Percentiles rank a stretch among this genome's conserved stretches.
These are phyloP conservation scores for Pandemis cinnamomeana DNA, from an alignment of 2,888 invertebrate species.

Conservation along the genomic window DNA sequence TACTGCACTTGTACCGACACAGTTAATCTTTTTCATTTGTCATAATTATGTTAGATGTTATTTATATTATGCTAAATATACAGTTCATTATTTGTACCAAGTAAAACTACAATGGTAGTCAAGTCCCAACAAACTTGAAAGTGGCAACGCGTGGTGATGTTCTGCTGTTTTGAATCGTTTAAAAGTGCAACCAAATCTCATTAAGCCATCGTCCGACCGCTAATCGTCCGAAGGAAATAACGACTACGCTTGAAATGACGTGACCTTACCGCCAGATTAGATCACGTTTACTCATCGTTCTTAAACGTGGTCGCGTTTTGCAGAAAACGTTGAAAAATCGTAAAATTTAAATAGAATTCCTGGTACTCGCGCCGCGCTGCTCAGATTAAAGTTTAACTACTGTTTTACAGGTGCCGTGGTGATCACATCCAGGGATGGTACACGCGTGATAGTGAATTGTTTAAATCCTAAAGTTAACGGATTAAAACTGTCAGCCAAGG, in stretches of 20 bases:
- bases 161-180: not conserved
- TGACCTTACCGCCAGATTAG: conserved; percentile 12
- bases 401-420: conserved; percentile 2
- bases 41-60: too few relatives aligned
- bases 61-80: too few relatives aligned
- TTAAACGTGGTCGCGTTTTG: not conserved
- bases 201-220: conserved; percentile 3
- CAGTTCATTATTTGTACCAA: too few relatives aligned
- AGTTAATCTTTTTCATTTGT: too few relatives aligned
- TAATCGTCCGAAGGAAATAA: conserved; percentile 2
- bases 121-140: too few relatives aligned
- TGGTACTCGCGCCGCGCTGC: not conserved
- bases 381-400: not conserved
- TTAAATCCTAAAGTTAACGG: too few relatives aligned
- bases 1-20: too few relatives aligned
- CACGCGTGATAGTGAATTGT: too few relatives aligned
- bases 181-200: not conserved
- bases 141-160: too few relatives aligned
- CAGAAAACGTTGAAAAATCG: conserved; percentile 10
- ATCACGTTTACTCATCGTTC: conserved; percentile 12
- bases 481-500: too few relatives aligned
- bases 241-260: conserved; percentile 9
- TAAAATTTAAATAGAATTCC: conserved; percentile 13
- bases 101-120: too few relatives aligned
- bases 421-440: not conserved